Evolutionary conservation across 2,113 vertebrate genomes (phyloP).

Genomic region (Onychostoma macrolepis): DNA sequence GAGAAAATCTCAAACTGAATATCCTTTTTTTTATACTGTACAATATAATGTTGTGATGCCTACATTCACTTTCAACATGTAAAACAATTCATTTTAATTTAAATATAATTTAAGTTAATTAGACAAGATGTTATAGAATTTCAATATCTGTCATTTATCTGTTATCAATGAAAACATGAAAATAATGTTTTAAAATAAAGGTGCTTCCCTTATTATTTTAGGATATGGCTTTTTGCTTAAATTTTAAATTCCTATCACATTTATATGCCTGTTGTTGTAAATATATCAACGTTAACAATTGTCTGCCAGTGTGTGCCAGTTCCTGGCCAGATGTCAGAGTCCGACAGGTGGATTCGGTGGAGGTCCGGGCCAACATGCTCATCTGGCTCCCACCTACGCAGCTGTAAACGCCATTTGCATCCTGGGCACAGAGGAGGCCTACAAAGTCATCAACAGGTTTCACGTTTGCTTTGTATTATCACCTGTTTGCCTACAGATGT

Average conservation of each 20-base stretch:
- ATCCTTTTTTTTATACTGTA: not conserved
- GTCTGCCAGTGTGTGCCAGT: conserved; percentile 85
- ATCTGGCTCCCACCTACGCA: conserved; percentile 95
- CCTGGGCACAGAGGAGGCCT: conserved; percentile 94
- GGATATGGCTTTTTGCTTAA: not conserved
- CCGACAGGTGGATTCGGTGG: conserved; percentile 90
- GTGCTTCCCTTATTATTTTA: too few relatives aligned
- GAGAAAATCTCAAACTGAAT: not conserved
- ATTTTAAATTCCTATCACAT: not conserved
- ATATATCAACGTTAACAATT: not conserved
- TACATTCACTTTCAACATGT: not conserved
- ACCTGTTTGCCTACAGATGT: not conserved
- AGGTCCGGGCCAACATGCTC: conserved; percentile 90
- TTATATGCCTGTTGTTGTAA: not conserved
- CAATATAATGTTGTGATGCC: not conserved
- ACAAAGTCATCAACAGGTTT: conserved; percentile 88
- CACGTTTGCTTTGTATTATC: not conserved
- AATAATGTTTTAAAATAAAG: not conserved
- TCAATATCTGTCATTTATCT: not conserved
- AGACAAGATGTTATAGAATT: not conserved
- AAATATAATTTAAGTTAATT: not conserved
- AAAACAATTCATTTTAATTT: not conserved
- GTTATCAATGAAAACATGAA: not conserved
- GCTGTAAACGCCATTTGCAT: conserved; percentile 93
- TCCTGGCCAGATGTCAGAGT: conserved; percentile 89